Evolutionary conservation across 2,797 vertebrate genomes (phyloP), one percentile per base, ranked within the genome.

Genomic region (Prionace glauca): DNA sequence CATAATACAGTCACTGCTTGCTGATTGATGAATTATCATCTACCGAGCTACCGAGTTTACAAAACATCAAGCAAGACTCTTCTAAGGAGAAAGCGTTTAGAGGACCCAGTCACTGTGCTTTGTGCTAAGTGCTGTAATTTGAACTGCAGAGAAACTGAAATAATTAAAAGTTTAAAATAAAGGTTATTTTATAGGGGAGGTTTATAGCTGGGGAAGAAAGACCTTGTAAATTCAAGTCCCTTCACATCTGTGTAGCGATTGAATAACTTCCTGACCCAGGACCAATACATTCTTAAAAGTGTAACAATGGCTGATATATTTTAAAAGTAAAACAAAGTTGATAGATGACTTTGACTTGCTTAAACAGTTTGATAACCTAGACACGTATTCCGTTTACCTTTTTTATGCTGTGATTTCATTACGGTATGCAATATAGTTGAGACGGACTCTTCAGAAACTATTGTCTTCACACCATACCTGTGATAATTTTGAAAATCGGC

Each of bases 1-100:
- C 93, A 95, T 95, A 95, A 95, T 95, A 95, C 29, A 95, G 93
- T 95, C 93, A 95, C 71, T 77, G 93, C 93, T 95, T 95, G 93
- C 71, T 74, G 71, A 77, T 56, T 60, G 93, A 77, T 56, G 71
- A 95, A 32, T 91, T 74, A 56, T 29, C 71, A 32, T 95, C 50
- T n/a, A 22, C 93, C 77, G 72, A 95, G 26, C 72, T 95, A 77
- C 29, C 16, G 93, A 77, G 93, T 95, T 95, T 95, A 77, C 69
- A 77, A 95, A 72, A 26, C 69, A 91, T 65, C 29, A 12, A 91
- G 18, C 88, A 95, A 77, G 93, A 95, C 72, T 95, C 93, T 95
- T 95, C 93, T 72, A n/a, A 95, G 93, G 93, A 92, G 65, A 95
- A 95, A n/a, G 93, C 71, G 16, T 95, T 95, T 95, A 74, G 71